Evolutionary conservation across 2,113 vertebrate genomes (phyloP).

Genomic region (Sinocyclocheilus anophthalmus): DNA sequence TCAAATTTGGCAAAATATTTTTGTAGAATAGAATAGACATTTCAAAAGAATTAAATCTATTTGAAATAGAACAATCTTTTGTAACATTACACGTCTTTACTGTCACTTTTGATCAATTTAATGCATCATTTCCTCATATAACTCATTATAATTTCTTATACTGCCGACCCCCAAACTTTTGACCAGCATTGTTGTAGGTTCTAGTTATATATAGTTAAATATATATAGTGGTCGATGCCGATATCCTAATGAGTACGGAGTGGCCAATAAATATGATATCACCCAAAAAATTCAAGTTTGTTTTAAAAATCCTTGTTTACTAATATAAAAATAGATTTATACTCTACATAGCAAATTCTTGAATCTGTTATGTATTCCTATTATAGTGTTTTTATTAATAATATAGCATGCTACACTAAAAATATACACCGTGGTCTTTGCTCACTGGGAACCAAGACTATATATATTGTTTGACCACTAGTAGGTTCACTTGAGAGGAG

Average conservation of each 20-base stretch:
- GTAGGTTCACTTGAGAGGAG: not conserved
- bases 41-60: not conserved
- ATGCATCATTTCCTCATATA: not conserved
- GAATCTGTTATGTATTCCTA: not conserved
- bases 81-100: not conserved
- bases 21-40: not conserved
- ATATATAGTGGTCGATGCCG: not conserved
- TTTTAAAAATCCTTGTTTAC: too few species aligned
- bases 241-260: not conserved
- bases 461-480: not conserved
- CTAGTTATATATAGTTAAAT: not conserved
- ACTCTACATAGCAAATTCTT: not conserved
- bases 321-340: not conserved
- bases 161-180: not conserved
- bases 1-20: not conserved
- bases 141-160: not conserved
- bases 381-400: too few species aligned
- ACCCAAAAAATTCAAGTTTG: not conserved
- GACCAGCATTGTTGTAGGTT: not conserved
- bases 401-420: too few species aligned
- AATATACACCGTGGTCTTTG: too few species aligned
- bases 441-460: too few species aligned
- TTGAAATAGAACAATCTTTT: not conserved
- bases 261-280: too few species aligned
- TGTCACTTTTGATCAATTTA: not conserved